Evolutionary conservation across 2,797 vertebrate species (phyloP).

Genomic region (Sebastes elongatus): DNA sequence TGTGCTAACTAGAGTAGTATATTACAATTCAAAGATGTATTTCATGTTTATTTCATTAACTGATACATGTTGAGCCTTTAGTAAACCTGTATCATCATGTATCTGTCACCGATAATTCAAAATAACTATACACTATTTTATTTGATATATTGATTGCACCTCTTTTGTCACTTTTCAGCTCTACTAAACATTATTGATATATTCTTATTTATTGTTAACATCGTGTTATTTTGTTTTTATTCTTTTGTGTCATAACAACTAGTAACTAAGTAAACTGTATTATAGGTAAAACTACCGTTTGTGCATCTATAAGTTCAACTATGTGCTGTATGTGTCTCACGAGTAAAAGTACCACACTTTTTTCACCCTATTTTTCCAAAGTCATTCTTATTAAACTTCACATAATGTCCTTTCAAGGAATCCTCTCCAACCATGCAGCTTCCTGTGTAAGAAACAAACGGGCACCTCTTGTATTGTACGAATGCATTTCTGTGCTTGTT

Average conservation of each 20-base stretch:
- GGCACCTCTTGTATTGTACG: slow-evolving; percentile 20
- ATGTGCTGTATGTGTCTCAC: slow-evolving; percentile 14
- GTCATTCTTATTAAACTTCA: neutral
- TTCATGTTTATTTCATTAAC: neutral
- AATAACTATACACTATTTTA: neutral
- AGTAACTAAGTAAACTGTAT: neutral
- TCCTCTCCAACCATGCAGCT: neutral
- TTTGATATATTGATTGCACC: slow-evolving; percentile 31
- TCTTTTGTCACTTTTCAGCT: slow-evolving; percentile 17
- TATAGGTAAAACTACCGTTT: slow-evolving; percentile 28
- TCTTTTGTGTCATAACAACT: slow-evolving; percentile 11
- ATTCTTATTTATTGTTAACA: slow-evolving; percentile 29
- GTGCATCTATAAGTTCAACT: slow-evolving; percentile 17
- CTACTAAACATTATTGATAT: slow-evolving; percentile 4
- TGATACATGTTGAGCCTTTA: neutral
- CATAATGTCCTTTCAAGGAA: neutral
- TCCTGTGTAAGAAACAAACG: slow-evolving; percentile 9
- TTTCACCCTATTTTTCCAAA: slow-evolving; percentile 9
- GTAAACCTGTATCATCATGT: neutral
- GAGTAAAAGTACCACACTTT: slow-evolving; percentile 4
- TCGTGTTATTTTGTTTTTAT: slow-evolving; percentile 52
- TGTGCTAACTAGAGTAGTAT: slow-evolving; percentile 10
- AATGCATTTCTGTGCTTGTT: slow-evolving; percentile 29
- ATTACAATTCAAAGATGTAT: neutral
- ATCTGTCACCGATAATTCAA: slow-evolving; percentile 3